Evolutionary conservation across 2,888 invertebrate species (phyloP).

Genomic region (Bombylius discolor): DNA sequence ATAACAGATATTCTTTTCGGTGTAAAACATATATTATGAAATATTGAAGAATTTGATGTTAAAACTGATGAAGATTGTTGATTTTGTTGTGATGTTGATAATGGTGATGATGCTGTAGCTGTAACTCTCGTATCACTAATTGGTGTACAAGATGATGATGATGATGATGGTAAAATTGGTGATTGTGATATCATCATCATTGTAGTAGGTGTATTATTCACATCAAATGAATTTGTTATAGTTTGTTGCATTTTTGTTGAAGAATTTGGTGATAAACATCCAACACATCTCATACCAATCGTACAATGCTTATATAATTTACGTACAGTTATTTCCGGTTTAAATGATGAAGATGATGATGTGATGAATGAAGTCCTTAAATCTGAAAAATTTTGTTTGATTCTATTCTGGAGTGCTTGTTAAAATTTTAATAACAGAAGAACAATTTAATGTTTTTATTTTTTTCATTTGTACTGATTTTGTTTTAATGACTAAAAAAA

Average conservation of each 20-base stretch:
- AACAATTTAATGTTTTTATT: neutral
- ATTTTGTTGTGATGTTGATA: neutral
- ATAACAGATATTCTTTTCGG: conserved; percentile 23
- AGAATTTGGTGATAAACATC: neutral
- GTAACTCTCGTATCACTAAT: neutral
- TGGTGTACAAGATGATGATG: conserved; percentile 4
- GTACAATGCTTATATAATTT: conserved; percentile 34
- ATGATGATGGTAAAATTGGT: conserved; percentile 7
- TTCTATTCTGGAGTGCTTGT: conserved; percentile 15
- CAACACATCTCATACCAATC: conserved; percentile 3
- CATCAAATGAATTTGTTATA: neutral
- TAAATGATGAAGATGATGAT: conserved; percentile 19
- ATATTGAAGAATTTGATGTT: neutral
- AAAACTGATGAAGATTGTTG: neutral
- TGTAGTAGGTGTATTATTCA: neutral
- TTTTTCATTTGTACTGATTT: neutral
- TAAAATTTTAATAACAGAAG: neutral
- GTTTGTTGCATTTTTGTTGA: too few relatives aligned
- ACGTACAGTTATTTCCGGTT: conserved; percentile 34
- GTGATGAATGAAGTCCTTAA: conserved; percentile 27
- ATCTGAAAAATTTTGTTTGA: conserved; percentile 36
- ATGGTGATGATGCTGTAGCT: neutral
- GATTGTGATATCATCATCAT: neutral
- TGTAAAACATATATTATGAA: conserved; percentile 10
- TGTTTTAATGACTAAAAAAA: too few relatives aligned